Percentiles rank a stretch among this genome's conserved stretches.
Evolutionary conservation across 2,797 vertebrate species (phyloP).

Genomic region (Sebastes alutus): DNA sequence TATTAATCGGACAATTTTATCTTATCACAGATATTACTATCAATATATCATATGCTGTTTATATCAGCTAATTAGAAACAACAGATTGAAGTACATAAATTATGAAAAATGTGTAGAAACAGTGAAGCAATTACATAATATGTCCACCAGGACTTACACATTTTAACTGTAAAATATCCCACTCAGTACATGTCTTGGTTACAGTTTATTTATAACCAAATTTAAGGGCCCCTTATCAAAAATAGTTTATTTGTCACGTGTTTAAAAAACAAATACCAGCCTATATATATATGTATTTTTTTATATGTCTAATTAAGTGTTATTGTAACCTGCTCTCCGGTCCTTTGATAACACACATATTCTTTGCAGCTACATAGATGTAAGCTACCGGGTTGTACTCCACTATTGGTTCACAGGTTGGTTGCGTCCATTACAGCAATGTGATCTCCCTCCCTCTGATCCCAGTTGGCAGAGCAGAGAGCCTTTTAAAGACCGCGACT

Average conservation of each 20-base stretch:
- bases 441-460: conserved; percentile 69
- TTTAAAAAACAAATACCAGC: background rate
- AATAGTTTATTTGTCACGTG: background rate
- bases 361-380: background rate
- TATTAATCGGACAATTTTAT: background rate
- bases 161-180: background rate
- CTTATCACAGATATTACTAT: background rate
- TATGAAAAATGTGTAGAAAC: background rate
- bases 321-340: background rate
- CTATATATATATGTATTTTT: background rate
- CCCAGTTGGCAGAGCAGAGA: conserved; percentile 69
- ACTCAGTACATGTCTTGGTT: background rate
- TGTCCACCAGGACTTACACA: too few species aligned
- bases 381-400: conserved; percentile 32
- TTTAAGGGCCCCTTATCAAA: background rate
- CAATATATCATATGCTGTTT: background rate
- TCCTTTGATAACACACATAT: background rate
- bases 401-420: conserved; percentile 60
- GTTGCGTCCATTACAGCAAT: conserved; percentile 61
- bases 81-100: background rate
- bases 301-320: background rate
- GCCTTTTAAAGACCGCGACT: conserved; percentile 77
- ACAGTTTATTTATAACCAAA: background rate
- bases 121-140: background rate
- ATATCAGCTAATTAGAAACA: background rate